Base-by-base conservation (phyloP, 2,888 invertebrate genomes). In the Pollenia amentaria region DNA sequence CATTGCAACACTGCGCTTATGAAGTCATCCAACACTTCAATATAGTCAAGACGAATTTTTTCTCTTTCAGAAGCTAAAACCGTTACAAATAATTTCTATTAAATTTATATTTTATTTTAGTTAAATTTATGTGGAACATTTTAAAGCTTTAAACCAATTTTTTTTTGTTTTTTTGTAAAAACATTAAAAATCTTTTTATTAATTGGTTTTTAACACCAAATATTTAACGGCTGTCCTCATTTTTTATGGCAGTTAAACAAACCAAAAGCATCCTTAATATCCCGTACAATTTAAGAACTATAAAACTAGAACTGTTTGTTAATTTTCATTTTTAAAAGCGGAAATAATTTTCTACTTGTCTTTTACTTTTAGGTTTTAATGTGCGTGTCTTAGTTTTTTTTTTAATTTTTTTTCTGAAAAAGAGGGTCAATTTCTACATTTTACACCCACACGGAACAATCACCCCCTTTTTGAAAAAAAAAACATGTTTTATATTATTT, bases 281-380 rank as follows among this genome's bases (percentile, higher is more conserved):
- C 40, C 69, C 48, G 70, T 42, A 62, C 48, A 60, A 70, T 70
- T 60, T 10, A 40, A 69, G 48, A 21, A 6, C 14, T n/a, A 18
- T 38, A 78, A 21, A 77, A 48, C 21, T 6, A 69, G n/a, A 75
- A 62, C 42, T 51, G 48, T 67, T 51, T 67, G 55, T 9, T 29
- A 40, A 18, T 67, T 60, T 29, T 29, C 6, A 29, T 3, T 29
- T 29, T 29, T 62, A 48, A 77, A 80, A 87, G 87, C 84, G 87
- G 87, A 87, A 87, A 87, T 87, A 87, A 87, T 87, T 84, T 84
- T 84, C 84, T 84, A 67, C 53, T 72, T 80, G 75, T 75, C 62
- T 72, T 1, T 42, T 18, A 62, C 62, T 42, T 51, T 72, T 73
- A 29, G 1, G 10, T 40, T 21, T 38, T 65, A 55, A 75, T 82